Evolutionary conservation across 1,140 invertebrate genomes (phyloP).

Genomic region (Cataglyphis hispanica): DNA sequence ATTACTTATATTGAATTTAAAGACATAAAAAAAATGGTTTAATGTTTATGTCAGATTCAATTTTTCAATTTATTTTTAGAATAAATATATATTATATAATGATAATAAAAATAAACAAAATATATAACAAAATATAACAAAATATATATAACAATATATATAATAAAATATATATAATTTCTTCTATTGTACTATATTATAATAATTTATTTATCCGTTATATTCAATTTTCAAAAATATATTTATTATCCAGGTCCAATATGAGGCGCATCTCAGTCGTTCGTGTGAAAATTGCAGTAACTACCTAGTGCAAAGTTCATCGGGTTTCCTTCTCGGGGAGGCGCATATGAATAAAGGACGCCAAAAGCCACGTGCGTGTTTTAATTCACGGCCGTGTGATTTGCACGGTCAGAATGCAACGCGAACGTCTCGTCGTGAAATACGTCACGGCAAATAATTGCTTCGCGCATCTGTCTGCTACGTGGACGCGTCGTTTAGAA

Average conservation of each 20-base stretch:
- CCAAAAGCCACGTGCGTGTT: background rate
- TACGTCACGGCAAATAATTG: slow-evolving; percentile 80
- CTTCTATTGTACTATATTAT: background rate
- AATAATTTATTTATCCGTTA: background rate
- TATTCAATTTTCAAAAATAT: background rate
- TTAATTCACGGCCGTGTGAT: background rate
- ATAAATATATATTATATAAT: background rate
- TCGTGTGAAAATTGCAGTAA: background rate
- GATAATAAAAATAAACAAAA: too few relatives aligned
- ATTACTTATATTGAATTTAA: background rate
- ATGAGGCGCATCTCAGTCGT: background rate
- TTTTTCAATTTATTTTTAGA: background rate
- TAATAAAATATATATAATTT: too few relatives aligned
- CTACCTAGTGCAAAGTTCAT: slow-evolving; percentile 19
- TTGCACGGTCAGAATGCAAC: slow-evolving; percentile 74
- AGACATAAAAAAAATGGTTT: background rate
- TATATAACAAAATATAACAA: too few relatives aligned
- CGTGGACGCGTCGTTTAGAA: slow-evolving; percentile 73
- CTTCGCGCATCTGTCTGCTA: slow-evolving; percentile 79
- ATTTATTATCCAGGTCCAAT: background rate
- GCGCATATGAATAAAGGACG: background rate
- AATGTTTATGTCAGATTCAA: too few relatives aligned
- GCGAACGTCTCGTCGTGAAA: slow-evolving; percentile 79
- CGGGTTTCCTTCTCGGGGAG: background rate
- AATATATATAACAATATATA: too few relatives aligned